phyloP scores from a whole-genome alignment of 1,140 invertebrate genomes.

The Battus philenor region DNA sequence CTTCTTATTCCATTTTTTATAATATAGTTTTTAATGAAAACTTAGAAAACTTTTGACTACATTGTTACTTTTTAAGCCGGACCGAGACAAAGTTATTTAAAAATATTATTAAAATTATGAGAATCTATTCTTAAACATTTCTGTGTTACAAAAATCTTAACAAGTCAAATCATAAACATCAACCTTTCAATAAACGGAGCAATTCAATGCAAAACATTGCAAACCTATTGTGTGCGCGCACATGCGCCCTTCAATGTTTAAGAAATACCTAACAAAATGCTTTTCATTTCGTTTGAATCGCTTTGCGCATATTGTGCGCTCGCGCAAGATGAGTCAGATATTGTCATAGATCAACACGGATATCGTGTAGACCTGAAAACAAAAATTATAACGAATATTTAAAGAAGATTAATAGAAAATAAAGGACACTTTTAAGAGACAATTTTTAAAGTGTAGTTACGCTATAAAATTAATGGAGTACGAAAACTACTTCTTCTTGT shows the following conservation, averaged over 20 bases:
- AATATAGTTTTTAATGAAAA: too few relatives aligned
- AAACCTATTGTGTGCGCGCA: slow-evolving; percentile 51
- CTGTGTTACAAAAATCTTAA: slow-evolving; percentile 14
- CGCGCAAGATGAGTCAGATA: slow-evolving; percentile 61
- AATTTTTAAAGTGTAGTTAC: neutral
- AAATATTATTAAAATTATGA: too few relatives aligned
- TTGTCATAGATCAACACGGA: slow-evolving; percentile 30
- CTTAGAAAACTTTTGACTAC: too few relatives aligned
- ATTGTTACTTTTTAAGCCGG: too few relatives aligned
- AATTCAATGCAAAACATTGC: slow-evolving; percentile 52
- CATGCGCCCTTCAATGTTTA: slow-evolving; percentile 57
- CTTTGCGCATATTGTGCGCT: slow-evolving; percentile 51
- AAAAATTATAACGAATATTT: neutral
- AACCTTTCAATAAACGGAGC: slow-evolving; percentile 42
- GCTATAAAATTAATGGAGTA: too few relatives aligned
- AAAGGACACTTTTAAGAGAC: too few relatives aligned
- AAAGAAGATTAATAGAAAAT: neutral
- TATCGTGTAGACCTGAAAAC: neutral
- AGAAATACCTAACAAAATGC: slow-evolving; percentile 56
- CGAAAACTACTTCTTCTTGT: too few relatives aligned
- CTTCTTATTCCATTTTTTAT: too few relatives aligned
- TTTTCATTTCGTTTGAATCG: slow-evolving; percentile 71
- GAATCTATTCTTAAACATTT: too few relatives aligned
- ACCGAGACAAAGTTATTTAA: too few relatives aligned
- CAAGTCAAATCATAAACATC: slow-evolving; percentile 26